Percentiles rank a stretch among this genome's conserved stretches.
Conservation (phyloP, 2,888 invertebrate species). For the Tiliacea aurago region DNA sequence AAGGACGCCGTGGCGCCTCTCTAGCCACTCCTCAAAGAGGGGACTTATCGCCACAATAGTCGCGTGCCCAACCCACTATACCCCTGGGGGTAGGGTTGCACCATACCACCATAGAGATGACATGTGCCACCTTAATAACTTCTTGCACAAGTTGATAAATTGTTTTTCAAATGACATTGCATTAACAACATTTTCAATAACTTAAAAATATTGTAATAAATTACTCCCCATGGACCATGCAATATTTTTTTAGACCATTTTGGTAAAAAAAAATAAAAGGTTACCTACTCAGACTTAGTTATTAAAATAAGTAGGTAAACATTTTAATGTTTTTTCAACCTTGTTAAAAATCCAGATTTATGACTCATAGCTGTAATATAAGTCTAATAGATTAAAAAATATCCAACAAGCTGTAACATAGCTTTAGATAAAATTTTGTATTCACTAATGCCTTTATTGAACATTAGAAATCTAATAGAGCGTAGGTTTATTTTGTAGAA, state of each 20-base stretch:
- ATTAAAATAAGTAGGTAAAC: no score
- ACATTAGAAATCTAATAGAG: constrained; percentile 20
- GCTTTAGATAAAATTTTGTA: constrained; percentile 19
- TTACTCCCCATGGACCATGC: background rate
- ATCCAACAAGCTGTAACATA: background rate
- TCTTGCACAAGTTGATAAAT: no score
- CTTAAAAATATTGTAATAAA: background rate
- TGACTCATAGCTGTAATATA: constrained; percentile 4
- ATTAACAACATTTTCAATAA: background rate
- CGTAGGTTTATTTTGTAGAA: constrained; percentile 10
- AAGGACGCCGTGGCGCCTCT: no score
- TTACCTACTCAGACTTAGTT: background rate
- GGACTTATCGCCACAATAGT: no score
- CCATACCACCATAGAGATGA: no score
- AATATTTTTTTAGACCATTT: background rate
- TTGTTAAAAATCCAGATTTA: constrained; percentile 25
- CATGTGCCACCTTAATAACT: no score
- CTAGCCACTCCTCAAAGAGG: no score
- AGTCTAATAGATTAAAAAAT: background rate
- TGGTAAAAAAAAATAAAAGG: background rate
- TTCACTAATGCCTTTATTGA: constrained; percentile 26
- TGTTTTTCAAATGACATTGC: no score
- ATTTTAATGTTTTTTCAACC: constrained; percentile 1
- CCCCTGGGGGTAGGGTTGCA: no score
- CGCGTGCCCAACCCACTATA: no score